Evolutionary conservation across 1,140 invertebrate genomes (phyloP), one percentile per base, ranked within the genome.

Genomic region (Zaprionus vittiger): DNA sequence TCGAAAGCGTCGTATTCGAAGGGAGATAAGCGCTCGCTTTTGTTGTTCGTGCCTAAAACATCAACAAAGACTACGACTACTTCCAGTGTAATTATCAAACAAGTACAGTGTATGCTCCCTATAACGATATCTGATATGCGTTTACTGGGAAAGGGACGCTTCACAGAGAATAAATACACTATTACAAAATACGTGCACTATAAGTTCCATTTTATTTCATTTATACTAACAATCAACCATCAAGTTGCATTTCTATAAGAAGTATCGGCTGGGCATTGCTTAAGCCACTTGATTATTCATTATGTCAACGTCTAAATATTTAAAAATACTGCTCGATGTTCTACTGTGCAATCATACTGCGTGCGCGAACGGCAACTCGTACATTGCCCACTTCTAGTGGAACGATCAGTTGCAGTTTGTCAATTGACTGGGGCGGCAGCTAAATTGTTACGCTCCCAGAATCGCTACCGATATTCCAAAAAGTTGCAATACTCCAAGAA

Each of bases 391-490:
- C n/a, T 34, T 61, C 44, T 49, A 55, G 62, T 41, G 65, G 64
- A 79, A 73, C 54, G 54, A 63, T 90, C 61, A 89, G 79, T 89
- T 90, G 79, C 59, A 81, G 59, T 69, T 41, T 62, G 79, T 77
- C 73, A 76, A 90, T 81, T 57, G 79, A 26, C 28, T 9, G 52
- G 55, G 61, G n/a, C 79, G 85, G 81, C 76, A 90, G 85, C 79
- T 60, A 65, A 69, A 75, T 70, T 67, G 31, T 65, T 34, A 31
- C 55, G 20, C 56, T 64, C 56, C 22, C 28, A 14, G 4, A 4
- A 37, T 11, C 41, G 24, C 22, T 56, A 9, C 38, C 37, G 26
- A 44, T 44, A 41, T 17, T 34, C 7, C 17, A 28, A 6, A 55
- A 41, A 62, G 26, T 44, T 22, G 12, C n/a, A 34, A 5, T 6